phyloP scores from a whole-genome alignment of 2,797 vertebrate species.

The Sebastes hubbsi region DNA sequence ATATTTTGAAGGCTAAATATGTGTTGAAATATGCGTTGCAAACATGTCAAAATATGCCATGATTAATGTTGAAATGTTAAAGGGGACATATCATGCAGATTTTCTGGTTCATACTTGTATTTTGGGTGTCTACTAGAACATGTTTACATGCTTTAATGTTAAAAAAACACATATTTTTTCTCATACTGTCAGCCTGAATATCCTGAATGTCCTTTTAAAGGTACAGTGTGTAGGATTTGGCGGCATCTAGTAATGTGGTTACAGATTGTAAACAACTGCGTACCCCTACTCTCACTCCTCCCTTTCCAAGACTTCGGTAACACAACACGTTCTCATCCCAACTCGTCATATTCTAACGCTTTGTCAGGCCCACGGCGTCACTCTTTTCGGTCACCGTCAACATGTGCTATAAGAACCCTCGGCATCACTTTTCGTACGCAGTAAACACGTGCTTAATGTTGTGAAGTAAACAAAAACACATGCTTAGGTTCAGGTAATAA shows the following conservation, averaged over 20 bases:
- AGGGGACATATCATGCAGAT: not conserved
- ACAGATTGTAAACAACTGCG: not conserved
- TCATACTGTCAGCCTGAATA: not conserved
- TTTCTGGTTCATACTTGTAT: not conserved
- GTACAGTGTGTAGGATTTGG: not conserved
- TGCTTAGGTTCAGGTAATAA: too few relatives aligned
- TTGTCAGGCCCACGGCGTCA: too few relatives aligned
- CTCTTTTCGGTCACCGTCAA: too few relatives aligned
- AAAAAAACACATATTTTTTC: not conserved
- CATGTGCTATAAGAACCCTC: too few relatives aligned
- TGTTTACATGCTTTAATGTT: not conserved
- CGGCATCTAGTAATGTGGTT: not conserved
- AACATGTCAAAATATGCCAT: not conserved
- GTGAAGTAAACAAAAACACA: too few relatives aligned
- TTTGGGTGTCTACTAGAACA: not conserved
- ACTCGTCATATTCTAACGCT: too few relatives aligned
- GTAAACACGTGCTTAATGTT: too few relatives aligned
- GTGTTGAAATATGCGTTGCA: not conserved
- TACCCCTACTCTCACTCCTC: not conserved
- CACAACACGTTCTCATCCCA: too few relatives aligned
- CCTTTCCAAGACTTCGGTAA: too few relatives aligned
- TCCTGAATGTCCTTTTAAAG: not conserved
- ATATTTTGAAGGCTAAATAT: not conserved
- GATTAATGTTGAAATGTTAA: not conserved
- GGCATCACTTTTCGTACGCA: too few relatives aligned